These are phyloP conservation scores for Nyctereutes procyonoides DNA, from an alignment of 2,113 vertebrate species.

Conservation along the genomic window DNA sequence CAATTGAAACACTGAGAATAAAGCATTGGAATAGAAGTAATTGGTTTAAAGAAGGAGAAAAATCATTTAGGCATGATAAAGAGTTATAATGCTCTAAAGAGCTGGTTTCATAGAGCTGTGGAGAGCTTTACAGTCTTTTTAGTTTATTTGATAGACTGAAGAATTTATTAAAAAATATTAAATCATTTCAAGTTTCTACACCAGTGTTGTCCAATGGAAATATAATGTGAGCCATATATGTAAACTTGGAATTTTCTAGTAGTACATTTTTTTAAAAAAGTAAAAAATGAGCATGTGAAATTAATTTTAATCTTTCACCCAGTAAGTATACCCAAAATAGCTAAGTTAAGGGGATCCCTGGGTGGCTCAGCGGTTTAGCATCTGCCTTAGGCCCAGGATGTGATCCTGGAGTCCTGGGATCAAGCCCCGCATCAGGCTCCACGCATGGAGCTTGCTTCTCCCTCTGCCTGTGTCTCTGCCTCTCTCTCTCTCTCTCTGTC, in stretches of 20 bases:
- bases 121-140: slow-evolving; percentile 5
- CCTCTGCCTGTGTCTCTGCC: too few relatives aligned
- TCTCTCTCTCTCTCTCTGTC: too few relatives aligned
- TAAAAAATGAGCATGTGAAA: neutral
- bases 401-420: too few relatives aligned
- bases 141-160: neutral
- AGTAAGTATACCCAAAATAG: neutral
- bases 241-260: slow-evolving; percentile 33
- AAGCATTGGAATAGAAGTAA: slow-evolving; percentile 61
- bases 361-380: too few relatives aligned
- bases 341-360: too few relatives aligned
- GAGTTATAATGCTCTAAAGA: slow-evolving; percentile 66
- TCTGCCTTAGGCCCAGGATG: too few relatives aligned
- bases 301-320: slow-evolving; percentile 26
- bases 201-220: neutral
- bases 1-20: neutral
- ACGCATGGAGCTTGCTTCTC: too few relatives aligned
- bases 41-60: slow-evolving; percentile 55
- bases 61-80: neutral
- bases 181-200: neutral
- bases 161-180: slow-evolving; percentile 20
- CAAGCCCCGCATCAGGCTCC: too few relatives aligned
- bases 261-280: neutral
- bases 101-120: neutral
- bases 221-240: neutral